Base-by-base conservation (phyloP, 2,888 invertebrate species). In the Fissipunctia ypsillon region DNA sequence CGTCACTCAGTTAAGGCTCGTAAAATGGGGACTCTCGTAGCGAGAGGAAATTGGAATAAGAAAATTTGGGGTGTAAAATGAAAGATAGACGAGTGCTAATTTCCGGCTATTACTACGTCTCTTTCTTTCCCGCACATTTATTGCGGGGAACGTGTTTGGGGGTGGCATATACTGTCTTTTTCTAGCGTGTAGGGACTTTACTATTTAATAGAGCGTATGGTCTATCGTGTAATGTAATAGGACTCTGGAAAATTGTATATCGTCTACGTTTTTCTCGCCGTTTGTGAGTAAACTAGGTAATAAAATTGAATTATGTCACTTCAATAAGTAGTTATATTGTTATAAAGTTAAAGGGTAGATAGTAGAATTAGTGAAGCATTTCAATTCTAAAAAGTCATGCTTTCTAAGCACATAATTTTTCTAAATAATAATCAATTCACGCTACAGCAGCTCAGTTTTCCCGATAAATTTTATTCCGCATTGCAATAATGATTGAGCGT, bases 1-100 rank as follows among this genome's bases (percentile, higher is more conserved):
- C 28, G 7, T 10, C 61, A 71, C 79, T 83, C 86, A 88, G 91
- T 94, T 94, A 91, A 82, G 93, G 84, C 91, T 86, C 86, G 88
- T 90, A 87, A 92, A 92, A 93, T 92, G 90, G 88, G 85, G 83
- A 83, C 89, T 91, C 92, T 94, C 92, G 94, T 93, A 91, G 93
- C 91, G 88, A 94, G 93, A 95, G 96, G 97, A 97, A 97, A 97
- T 97, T 97, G 97, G 97, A 97, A 97, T 97, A 97, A 97, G 97
- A 97, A 97, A 97, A 97, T 97, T 97, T 97, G 97, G 97, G 97
- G 97, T 97, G 97, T 97, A 97, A 97, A 97, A 97, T 97, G 97
- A 97, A 97, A 97, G 97, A 97, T 97, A 97, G 97, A 97, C 97
- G 97, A 97, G 97, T 97, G 96, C 97, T 97, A 97, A 97, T 97